Evolutionary conservation across 2,888 invertebrate genomes (phyloP).

Genomic region (Platynereis dumerilii): DNA sequence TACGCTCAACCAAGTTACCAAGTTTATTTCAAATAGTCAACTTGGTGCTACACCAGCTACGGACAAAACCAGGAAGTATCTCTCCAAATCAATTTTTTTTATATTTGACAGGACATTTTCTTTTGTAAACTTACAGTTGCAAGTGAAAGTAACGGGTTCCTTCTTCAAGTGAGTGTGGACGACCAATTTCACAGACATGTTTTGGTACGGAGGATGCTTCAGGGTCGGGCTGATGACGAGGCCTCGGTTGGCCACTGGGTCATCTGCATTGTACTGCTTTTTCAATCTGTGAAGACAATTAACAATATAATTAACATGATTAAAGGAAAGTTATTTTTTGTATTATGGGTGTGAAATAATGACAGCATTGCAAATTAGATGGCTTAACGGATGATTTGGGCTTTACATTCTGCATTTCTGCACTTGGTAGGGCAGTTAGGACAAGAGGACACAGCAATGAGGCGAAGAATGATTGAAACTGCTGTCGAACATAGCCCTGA

Average conservation of each 20-base stretch:
- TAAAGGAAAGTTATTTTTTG: not conserved
- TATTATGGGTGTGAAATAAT: not conserved
- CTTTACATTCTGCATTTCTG: too few species aligned
- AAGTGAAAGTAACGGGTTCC: conserved; percentile 84
- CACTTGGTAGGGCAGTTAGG: too few species aligned
- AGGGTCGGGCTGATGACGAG: conserved; percentile 87
- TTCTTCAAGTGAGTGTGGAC: conserved; percentile 70
- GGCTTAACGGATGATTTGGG: too few species aligned
- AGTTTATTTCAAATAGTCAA: too few species aligned
- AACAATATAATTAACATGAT: not conserved
- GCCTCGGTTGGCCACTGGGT: conserved; percentile 83
- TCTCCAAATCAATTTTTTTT: too few species aligned
- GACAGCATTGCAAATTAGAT: not conserved
- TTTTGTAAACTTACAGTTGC: conserved; percentile 85
- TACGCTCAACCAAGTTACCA: too few species aligned
- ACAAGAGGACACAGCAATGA: too few species aligned
- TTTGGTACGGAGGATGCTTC: conserved; percentile 77
- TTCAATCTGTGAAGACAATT: conserved; percentile 49
- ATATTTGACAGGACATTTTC: too few species aligned
- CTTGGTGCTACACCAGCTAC: too few species aligned
- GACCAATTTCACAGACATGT: conserved; percentile 87
- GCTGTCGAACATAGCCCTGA: too few species aligned
- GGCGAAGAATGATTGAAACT: too few species aligned
- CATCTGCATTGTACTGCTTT: conserved; percentile 74
- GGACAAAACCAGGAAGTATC: too few species aligned